Conservation (phyloP, 2,888 invertebrate genomes). For the Ormyrus thymus region DNA sequence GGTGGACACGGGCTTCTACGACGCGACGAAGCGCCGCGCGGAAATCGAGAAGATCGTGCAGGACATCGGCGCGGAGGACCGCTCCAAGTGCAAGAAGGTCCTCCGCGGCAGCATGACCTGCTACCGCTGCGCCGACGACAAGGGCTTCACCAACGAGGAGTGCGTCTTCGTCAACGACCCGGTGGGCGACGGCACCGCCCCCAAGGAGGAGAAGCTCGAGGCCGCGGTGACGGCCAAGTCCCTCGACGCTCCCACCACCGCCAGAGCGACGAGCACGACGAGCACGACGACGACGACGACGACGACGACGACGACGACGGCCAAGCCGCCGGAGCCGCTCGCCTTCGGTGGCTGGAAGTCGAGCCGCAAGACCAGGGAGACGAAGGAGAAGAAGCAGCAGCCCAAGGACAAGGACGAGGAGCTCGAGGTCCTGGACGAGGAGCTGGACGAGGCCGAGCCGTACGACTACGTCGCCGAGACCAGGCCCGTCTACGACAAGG, state of each 20-base stretch:
- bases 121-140: constrained; percentile 82
- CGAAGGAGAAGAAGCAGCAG: constrained; percentile 45
- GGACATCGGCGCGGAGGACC: constrained; percentile 84
- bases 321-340: constrained; percentile 55
- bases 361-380: constrained; percentile 56
- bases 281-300: constrained; percentile 1
- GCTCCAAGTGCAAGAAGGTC: constrained; percentile 83
- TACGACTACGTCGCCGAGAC: constrained; percentile 80
- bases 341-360: constrained; percentile 58
- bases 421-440: constrained; percentile 53
- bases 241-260: background rate
- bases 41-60: constrained; percentile 83
- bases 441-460: constrained; percentile 62
- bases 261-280: background rate
- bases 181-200: constrained; percentile 84
- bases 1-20: constrained; percentile 61
- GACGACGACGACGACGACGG: constrained; percentile 52
- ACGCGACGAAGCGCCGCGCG: constrained; percentile 75
- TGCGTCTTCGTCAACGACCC: constrained; percentile 86
- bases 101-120: constrained; percentile 86
- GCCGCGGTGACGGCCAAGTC: constrained; percentile 63
- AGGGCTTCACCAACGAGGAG: constrained; percentile 85
- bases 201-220: constrained; percentile 79
- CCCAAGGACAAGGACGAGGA: constrained; percentile 66
- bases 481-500: constrained; percentile 80